A percentile compares a stretch with the other conserved stretches of the same genome.
Conservation (phyloP, 2,888 invertebrate species). For the Drosophila quinaria region DNA sequence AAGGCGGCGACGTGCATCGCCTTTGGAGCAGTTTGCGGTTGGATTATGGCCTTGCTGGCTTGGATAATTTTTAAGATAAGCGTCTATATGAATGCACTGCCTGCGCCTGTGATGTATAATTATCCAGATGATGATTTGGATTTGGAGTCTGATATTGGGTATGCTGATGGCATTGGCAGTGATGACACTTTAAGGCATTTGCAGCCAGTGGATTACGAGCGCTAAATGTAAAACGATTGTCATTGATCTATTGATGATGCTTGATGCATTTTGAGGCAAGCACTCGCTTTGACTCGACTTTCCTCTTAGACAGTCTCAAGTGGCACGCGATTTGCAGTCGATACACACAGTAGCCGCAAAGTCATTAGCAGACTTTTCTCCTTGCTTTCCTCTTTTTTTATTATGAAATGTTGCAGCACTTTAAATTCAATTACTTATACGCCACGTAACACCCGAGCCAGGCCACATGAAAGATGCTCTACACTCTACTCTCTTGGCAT, state of each 20-base stretch:
- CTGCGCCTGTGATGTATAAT: conserved; percentile 17
- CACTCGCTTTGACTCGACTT: conserved; percentile 22
- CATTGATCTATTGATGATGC: conserved; percentile 52
- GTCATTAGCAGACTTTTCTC: conserved; percentile 51
- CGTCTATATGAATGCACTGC: conserved; percentile 26
- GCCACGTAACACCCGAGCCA: conserved; percentile 28
- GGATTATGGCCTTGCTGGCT: conserved; percentile 58
- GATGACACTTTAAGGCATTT: conserved; percentile 1
- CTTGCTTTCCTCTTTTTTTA: conserved; percentile 15
- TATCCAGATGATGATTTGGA: conserved; percentile 47
- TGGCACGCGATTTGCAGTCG: conserved; percentile 36
- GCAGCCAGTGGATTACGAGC: conserved; percentile 6
- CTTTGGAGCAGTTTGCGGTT: conserved; percentile 65
- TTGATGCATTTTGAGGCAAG: conserved; percentile 26
- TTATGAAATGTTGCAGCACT: conserved; percentile 39
- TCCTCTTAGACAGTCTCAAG: conserved; percentile 65
- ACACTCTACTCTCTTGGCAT: conserved; percentile 34
- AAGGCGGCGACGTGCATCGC: conserved; percentile 64
- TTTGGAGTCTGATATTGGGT: conserved; percentile 31
- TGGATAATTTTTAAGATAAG: conserved; percentile 50
- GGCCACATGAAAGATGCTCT: conserved; percentile 31
- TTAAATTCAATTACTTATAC: conserved; percentile 66
- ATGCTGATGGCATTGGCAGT: conserved; percentile 7
- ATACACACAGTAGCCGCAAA: conserved; percentile 31
- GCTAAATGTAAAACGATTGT: conserved; percentile 20